Evolutionary conservation across 2,888 invertebrate genomes (phyloP), one percentile per base, ranked within the genome.

Genomic region (Mantis religiosa): DNA sequence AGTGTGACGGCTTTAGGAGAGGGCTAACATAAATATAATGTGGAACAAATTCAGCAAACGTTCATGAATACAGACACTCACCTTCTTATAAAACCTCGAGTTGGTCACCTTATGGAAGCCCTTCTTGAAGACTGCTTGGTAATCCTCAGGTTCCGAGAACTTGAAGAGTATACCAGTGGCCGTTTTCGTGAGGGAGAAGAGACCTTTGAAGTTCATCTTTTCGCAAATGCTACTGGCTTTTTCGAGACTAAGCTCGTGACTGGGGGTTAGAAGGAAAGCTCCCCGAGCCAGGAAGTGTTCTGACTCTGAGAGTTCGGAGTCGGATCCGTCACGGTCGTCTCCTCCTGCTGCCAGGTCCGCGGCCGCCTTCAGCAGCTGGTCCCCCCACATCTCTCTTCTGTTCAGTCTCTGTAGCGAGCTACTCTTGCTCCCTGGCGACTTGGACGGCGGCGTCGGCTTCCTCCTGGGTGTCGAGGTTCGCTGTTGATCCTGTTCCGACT

Each of bases 131-230:
- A 97, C 97, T 92, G 96, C 96, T 93, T 97, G 97, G 93, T 96
- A 97, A 93, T 97, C 97, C 91, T 97, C 97, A 91, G 97, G 96
- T 93, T 96, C 96, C 91, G 97, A 97, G 94, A 97, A 97, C 93
- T 97, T 97, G 94, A 97, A 97, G 90, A 97, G 95, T 92, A 97
- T 97, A 89, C 97, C 97, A 84, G 97, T 97, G 87, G 97, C 97
- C 0, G 97, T 97, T 94, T 97, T 97, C 90, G 97, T 97, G 91
- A 97, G 94, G 91, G 97, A 97, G 94, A 97, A 97, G 92, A 90
- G 87, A n/a, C 90, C 90, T 47, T 90, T 90, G 81, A 97, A 97
- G 94, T 96, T 97, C 95, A 97, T 97, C 93, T 97, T 97, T 94
- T 97, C 97, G 94, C 97, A 97, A 92, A 97, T 97, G 91, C 96